Percentiles rank a stretch among this genome's conserved stretches.
Conservation (phyloP, 2,888 invertebrate species). For the Toxonevra muliebris region DNA sequence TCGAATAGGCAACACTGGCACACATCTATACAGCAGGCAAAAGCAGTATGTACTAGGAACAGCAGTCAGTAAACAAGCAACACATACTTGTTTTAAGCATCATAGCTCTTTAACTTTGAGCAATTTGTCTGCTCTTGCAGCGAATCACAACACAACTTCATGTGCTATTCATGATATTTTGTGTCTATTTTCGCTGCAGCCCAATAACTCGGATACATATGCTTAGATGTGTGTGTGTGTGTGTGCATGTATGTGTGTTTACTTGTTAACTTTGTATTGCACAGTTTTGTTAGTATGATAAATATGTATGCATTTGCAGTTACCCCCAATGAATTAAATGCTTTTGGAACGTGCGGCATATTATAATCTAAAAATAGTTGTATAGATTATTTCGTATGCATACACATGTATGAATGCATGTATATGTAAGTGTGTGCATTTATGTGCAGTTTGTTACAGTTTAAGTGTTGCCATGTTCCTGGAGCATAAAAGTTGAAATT, state of each 20-base stretch:
- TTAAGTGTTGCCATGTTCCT: too few species aligned
- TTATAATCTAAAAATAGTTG: constrained; percentile 5
- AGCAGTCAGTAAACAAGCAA: too few species aligned
- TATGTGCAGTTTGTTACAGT: not conserved
- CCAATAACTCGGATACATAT: too few species aligned
- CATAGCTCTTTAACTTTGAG: not conserved
- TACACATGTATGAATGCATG: not conserved
- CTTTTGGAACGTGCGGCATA: constrained; percentile 27
- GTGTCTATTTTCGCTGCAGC: too few species aligned
- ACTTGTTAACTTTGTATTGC: too few species aligned
- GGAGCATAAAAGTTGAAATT: too few species aligned
- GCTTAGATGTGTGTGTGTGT: too few species aligned
- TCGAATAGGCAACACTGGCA: constrained; percentile 17
- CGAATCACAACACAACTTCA: not conserved
- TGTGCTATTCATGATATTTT: too few species aligned
- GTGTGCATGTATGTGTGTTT: too few species aligned
- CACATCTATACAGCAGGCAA: not conserved
- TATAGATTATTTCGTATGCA: not conserved
- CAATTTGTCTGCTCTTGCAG: constrained; percentile 3
- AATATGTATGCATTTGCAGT: not conserved
- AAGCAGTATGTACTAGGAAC: too few species aligned
- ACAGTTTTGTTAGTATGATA: not conserved
- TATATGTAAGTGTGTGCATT: not conserved
- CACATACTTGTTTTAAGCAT: too few species aligned
- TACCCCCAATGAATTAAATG: constrained; percentile 29